Percentiles rank a stretch among this genome's conserved stretches.
phyloP scores from a whole-genome alignment of 2,113 vertebrate genomes.

The Scomber colias region DNA sequence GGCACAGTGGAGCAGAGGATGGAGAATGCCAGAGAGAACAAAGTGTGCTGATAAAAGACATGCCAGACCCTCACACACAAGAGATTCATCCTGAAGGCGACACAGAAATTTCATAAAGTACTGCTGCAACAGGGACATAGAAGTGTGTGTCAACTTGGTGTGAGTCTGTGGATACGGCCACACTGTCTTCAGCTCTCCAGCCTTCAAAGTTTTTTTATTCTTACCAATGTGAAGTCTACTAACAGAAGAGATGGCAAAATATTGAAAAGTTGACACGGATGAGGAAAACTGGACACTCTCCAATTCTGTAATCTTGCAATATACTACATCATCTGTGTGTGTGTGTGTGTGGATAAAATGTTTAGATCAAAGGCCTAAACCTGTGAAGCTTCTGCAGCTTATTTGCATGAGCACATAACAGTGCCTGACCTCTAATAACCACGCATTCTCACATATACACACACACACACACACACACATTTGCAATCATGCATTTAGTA shows the following conservation, averaged over 20 bases:
- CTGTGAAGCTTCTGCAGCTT: background rate
- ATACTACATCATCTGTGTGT: background rate
- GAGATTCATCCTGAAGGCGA: constrained; percentile 58
- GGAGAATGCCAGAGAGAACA: constrained; percentile 63
- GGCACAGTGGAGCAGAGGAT: constrained; percentile 48
- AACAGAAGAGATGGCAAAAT: constrained; percentile 30
- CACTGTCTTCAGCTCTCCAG: constrained; percentile 25
- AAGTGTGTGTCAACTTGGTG: constrained; percentile 43
- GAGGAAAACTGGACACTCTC: constrained; percentile 25
- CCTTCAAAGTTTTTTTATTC: constrained; percentile 18
- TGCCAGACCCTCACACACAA: constrained; percentile 51
- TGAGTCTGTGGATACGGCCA: constrained; percentile 16
- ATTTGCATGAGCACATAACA: background rate
- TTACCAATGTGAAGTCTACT: constrained; percentile 21
- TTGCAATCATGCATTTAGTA: constrained; percentile 62
- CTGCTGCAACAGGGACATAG: constrained; percentile 45
- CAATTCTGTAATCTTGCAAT: background rate
- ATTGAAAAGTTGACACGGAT: constrained; percentile 28
- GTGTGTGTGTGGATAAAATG: background rate
- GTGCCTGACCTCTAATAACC: constrained; percentile 37
- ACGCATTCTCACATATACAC: background rate
- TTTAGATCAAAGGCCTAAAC: constrained; percentile 17
- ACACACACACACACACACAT: constrained; percentile 31
- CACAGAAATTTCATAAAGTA: constrained; percentile 57
- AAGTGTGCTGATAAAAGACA: constrained; percentile 70